A percentile compares a stretch with the other conserved stretches of the same genome.
Evolutionary conservation across 1,140 invertebrate species (phyloP).

Genomic region (Daktulosphaira vitifoliae): DNA sequence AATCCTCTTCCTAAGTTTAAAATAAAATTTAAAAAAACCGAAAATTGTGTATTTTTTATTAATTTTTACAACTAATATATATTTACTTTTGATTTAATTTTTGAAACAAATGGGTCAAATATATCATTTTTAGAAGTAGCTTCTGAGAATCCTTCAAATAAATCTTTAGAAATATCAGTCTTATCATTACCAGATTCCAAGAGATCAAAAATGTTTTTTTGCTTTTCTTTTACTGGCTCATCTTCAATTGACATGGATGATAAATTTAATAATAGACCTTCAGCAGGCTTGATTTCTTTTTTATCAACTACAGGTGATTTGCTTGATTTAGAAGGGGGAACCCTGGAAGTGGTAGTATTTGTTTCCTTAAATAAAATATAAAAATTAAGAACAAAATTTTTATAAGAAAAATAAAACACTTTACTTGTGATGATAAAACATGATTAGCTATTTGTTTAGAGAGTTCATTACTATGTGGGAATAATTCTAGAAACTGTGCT

Average conservation of each 20-base stretch:
- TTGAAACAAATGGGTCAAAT: constrained; percentile 22
- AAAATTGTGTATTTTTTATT: not conserved
- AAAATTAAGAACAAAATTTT: not conserved
- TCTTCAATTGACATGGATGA: constrained; percentile 15
- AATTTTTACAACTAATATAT: not conserved
- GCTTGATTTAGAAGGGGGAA: constrained; percentile 1
- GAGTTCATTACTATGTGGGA: not conserved
- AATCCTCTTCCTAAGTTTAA: constrained; percentile 8
- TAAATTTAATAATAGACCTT: constrained; percentile 26
- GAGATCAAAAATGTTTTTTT: constrained; percentile 22
- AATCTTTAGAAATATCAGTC: constrained; percentile 16
- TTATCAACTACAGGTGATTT: not conserved
- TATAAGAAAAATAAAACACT: not conserved
- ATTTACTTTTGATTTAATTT: not conserved
- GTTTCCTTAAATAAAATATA: not conserved
- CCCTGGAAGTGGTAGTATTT: constrained; percentile 1
- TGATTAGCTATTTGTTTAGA: not conserved
- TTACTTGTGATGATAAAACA: constrained; percentile 12
- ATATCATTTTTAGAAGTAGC: constrained; percentile 13
- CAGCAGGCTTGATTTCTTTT: constrained; percentile 5
- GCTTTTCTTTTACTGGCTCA: constrained; percentile 1
- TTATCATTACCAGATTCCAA: constrained; percentile 13
- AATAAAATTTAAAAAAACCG: not conserved
- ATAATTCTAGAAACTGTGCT: constrained; percentile 12
- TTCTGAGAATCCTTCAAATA: constrained; percentile 16